Evolutionary conservation across 2,113 vertebrate genomes (phyloP).

Genomic region (Neodon shergylaensis): DNA sequence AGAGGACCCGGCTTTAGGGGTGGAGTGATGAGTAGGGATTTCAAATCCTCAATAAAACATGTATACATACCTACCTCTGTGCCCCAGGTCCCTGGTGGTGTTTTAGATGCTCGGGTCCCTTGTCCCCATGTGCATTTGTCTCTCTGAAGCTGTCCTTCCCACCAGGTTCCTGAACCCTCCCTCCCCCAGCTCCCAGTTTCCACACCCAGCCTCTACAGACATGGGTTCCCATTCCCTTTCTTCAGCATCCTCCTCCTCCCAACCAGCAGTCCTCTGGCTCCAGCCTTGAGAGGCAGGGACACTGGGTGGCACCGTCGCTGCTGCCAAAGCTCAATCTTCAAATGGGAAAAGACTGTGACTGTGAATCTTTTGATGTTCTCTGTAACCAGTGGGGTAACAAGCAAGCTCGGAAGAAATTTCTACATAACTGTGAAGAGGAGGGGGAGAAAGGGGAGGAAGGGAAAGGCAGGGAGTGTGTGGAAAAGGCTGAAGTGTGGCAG

Average conservation of each 20-base stretch:
- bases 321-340: slow-evolving; percentile 12
- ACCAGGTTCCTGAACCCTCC: not conserved
- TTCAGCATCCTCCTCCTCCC: not conserved
- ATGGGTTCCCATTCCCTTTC: not conserved
- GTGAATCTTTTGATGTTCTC: not conserved
- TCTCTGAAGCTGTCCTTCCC: not conserved
- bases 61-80: not conserved
- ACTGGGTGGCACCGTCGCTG: not conserved
- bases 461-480: not conserved
- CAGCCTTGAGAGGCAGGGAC: not conserved
- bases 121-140: not conserved
- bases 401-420: not conserved
- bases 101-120: not conserved
- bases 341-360: not conserved
- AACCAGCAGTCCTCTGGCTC: not conserved
- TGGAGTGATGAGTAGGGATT: not conserved
- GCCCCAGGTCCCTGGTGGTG: not conserved
- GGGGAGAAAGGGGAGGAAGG: not conserved
- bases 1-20: not conserved
- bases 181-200: not conserved
- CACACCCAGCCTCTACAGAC: not conserved
- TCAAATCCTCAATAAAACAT: not conserved
- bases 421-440: not conserved
- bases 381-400: not conserved
- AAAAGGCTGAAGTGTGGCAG: not conserved